Base-by-base conservation (phyloP, 2,797 vertebrate genomes). In the Epinephelus awoara region DNA sequence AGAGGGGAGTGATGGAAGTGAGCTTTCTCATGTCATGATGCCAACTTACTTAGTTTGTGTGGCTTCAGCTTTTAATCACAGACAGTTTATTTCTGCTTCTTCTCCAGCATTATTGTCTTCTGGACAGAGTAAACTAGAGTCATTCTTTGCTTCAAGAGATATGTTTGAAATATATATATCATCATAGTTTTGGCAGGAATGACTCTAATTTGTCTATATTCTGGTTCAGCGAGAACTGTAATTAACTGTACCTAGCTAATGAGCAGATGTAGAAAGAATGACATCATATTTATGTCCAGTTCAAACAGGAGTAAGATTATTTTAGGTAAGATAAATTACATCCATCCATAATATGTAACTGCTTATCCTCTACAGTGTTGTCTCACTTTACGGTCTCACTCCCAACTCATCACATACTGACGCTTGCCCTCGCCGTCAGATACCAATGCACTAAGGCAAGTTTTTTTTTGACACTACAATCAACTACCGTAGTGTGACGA, bases 1-100 rank as follows among this genome's bases (percentile, higher is more conserved):
- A 40, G 59, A 64, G 17, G 68, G 54, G 47, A 12, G 2, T 18
- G 72, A 68, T 51, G 74, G 67, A 71, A 77, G 40, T 3, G 1
- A n/a, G 27, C n/a, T n/a, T 47, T 66, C 25, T 71, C 17, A 38
- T 29, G 23, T 25, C 40, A 12, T 1, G 29, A 54, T 70, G 80
- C 51, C 66, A 74, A 49, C 21, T 2, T 55, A 9, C 10, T 5
- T 0, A 2, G 18, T 57, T 25, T 50, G 42, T 47, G 29, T 49
- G 52, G 38, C 23, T 21, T 72, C 9, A 81, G 17, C 47, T 64
- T 76, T 40, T 17, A 64, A 56, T 59, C 29, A 1, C 0, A 76
- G 38, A 67, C 50, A 17, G 25, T 3, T 17, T 21, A 51, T 49
- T 56, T 68, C 2, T 55, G 25, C 23, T 44, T 68, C 6, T 44